phyloP scores from a whole-genome alignment of 2,888 invertebrate genomes.

The Napeogenes inachia region DNA sequence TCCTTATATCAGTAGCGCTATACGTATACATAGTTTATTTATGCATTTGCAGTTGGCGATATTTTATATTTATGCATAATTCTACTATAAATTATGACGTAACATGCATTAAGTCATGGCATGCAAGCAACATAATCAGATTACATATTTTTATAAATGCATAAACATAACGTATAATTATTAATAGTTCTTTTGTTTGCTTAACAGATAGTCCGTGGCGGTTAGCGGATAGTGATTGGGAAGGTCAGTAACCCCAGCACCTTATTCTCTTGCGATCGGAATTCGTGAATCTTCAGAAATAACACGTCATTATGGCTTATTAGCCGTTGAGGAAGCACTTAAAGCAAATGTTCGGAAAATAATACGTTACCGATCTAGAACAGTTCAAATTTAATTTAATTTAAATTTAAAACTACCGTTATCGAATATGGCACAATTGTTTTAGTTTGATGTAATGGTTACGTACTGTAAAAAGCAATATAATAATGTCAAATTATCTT shows the following conservation, averaged over 20 bases:
- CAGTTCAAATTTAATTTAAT: conserved; percentile 60
- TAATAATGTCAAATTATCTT: conserved; percentile 50
- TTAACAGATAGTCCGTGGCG: conserved; percentile 56
- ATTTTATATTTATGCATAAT: too few species aligned
- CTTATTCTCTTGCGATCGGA: conserved; percentile 61
- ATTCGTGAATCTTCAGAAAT: conserved; percentile 73
- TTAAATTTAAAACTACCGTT: conserved; percentile 24
- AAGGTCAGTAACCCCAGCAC: conserved; percentile 70
- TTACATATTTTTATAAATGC: neutral
- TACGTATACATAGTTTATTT: too few species aligned
- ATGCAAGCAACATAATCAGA: neutral
- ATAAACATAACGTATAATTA: conserved; percentile 13
- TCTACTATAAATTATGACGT: too few species aligned
- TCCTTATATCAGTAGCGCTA: too few species aligned
- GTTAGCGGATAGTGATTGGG: conserved; percentile 56
- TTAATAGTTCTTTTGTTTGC: conserved; percentile 52
- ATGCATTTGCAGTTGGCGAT: too few species aligned
- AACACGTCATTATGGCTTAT: conserved; percentile 72
- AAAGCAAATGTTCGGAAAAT: conserved; percentile 68
- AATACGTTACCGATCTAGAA: conserved; percentile 56
- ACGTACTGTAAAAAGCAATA: conserved; percentile 35
- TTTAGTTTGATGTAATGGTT: conserved; percentile 10
- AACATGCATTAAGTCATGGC: neutral
- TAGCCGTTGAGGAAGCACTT: conserved; percentile 71
- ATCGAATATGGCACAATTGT: conserved; percentile 1